Evolutionary conservation across 1,140 invertebrate species (phyloP).

Genomic region (Pectinophora gossypiella): DNA sequence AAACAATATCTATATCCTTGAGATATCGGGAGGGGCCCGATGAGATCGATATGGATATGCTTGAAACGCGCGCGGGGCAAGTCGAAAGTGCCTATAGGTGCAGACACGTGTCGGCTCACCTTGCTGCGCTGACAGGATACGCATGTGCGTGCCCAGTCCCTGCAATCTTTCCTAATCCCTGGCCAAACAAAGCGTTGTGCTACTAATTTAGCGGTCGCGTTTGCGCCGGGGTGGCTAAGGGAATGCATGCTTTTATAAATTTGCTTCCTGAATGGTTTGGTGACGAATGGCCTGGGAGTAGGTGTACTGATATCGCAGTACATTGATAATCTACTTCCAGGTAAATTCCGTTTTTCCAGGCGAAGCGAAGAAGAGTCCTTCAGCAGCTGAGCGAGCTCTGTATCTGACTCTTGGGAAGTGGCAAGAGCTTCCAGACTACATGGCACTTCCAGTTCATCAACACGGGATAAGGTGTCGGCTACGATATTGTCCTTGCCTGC

Average conservation of each 20-base stretch:
- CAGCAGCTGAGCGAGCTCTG: neutral
- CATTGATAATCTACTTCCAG: neutral
- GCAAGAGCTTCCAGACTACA: neutral
- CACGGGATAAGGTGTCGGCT: neutral
- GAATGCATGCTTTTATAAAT: slow-evolving; percentile 16
- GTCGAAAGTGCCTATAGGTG: neutral
- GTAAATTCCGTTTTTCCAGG: neutral
- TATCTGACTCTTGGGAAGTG: neutral
- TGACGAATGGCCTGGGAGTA: neutral
- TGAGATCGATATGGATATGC: neutral
- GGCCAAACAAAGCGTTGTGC: slow-evolving; percentile 31
- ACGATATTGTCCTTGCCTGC: neutral
- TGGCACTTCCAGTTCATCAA: neutral
- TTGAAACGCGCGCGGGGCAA: neutral
- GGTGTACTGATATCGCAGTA: neutral
- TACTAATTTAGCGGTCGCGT: slow-evolving; percentile 5
- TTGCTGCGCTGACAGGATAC: neutral
- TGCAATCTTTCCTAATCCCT: slow-evolving; percentile 21
- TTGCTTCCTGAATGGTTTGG: neutral
- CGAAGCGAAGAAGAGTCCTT: neutral
- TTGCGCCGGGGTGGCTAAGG: neutral
- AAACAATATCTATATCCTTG: neutral
- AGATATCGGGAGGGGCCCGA: slow-evolving; percentile 6
- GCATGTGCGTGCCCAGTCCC: slow-evolving; percentile 13
- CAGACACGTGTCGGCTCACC: slow-evolving; percentile 16